phyloP scores from a whole-genome alignment of 2,888 invertebrate species.

The Coenonympha glycerion region DNA sequence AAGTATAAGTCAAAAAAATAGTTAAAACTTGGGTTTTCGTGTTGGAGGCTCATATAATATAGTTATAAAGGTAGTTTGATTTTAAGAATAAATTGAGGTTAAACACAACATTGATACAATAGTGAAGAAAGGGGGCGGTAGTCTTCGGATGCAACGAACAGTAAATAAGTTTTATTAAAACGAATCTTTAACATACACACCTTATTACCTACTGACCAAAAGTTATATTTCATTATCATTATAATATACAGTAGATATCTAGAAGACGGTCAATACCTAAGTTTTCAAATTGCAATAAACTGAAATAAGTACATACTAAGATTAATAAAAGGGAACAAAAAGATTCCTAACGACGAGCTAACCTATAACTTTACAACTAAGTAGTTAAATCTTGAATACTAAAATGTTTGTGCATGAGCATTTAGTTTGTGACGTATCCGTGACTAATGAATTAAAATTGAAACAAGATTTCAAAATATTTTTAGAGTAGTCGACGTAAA shows the following conservation, averaged over 20 bases:
- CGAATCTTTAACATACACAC: slow-evolving; percentile 29
- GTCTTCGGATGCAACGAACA: slow-evolving; percentile 63
- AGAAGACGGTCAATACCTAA: slow-evolving; percentile 13
- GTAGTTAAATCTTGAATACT: not conserved
- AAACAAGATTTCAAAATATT: too few relatives aligned
- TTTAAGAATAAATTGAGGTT: slow-evolving; percentile 20
- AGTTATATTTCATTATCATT: too few relatives aligned
- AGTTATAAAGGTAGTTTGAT: slow-evolving; percentile 11
- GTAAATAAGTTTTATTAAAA: slow-evolving; percentile 41
- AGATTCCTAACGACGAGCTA: not conserved
- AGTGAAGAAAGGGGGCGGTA: slow-evolving; percentile 74
- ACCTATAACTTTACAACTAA: not conserved
- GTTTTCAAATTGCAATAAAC: not conserved
- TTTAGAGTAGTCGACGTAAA: too few relatives aligned
- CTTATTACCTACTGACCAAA: slow-evolving; percentile 13
- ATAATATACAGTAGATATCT: slow-evolving; percentile 16
- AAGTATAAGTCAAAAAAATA: too few relatives aligned
- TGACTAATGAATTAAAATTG: too few relatives aligned
- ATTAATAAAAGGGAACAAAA: not conserved
- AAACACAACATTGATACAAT: slow-evolving; percentile 73
- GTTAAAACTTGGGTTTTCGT: slow-evolving; percentile 13
- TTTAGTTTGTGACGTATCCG: too few relatives aligned
- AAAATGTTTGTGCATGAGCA: too few relatives aligned
- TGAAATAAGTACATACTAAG: not conserved
- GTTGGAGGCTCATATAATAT: slow-evolving; percentile 8